Evolutionary conservation across 2,113 vertebrate genomes (phyloP).

Genomic region (Pogonocichla stellata): DNA sequence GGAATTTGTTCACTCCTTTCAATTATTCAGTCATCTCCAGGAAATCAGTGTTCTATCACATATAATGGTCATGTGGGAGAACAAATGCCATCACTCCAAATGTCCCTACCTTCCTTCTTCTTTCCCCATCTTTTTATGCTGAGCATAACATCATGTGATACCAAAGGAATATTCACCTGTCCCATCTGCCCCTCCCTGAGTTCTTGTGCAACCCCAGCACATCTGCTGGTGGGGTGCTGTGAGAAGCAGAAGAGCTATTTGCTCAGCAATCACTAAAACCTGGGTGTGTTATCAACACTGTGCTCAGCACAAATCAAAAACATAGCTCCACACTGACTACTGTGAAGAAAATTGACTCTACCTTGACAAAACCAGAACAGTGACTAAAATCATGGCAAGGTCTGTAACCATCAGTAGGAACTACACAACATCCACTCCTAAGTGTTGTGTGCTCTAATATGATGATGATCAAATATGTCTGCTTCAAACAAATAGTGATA

Average conservation of each 20-base stretch:
- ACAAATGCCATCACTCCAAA: not conserved
- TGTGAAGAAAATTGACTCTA: not conserved
- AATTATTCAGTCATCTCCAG: not conserved
- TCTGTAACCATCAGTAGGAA: not conserved
- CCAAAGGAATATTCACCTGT: not conserved
- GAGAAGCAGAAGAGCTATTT: not conserved
- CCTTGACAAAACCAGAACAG: not conserved
- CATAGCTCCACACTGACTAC: not conserved
- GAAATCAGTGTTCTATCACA: not conserved
- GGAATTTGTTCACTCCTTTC: not conserved
- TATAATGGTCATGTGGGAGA: not conserved
- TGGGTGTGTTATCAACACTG: too few relatives aligned
- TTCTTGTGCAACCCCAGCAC: not conserved
- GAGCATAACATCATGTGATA: not conserved
- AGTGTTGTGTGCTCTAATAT: not conserved
- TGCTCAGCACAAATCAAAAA: not conserved
- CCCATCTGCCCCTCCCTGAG: not conserved
- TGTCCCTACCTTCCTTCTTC: not conserved
- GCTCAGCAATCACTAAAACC: not conserved
- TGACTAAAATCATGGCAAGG: not conserved
- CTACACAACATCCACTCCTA: not conserved
- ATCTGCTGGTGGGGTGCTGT: rapidly evolving
- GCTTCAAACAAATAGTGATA: not conserved
- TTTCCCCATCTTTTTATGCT: not conserved
- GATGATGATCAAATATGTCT: not conserved